A percentile compares a stretch with the other conserved stretches of the same genome.
These are phyloP conservation scores for Rhagoletis zephyria DNA, from an alignment of 1,140 invertebrate genomes.

Conservation along the genomic window DNA sequence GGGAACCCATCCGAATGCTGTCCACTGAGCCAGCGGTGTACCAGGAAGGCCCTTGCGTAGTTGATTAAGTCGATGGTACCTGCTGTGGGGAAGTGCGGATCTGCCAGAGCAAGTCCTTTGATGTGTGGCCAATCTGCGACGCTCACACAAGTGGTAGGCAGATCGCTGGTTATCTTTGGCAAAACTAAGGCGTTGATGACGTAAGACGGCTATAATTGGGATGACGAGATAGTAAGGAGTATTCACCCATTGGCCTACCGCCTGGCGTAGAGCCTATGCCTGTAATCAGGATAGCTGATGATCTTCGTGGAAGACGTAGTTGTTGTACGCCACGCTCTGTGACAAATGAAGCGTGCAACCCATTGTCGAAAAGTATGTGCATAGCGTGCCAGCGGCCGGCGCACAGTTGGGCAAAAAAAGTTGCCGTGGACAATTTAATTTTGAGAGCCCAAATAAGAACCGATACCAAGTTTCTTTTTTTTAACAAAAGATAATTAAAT, in stretches of 20 bases:
- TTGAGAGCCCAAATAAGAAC: too few relatives aligned
- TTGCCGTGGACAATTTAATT: too few relatives aligned
- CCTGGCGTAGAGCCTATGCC: neutral
- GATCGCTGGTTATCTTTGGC: conserved; percentile 36
- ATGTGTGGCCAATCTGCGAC: neutral
- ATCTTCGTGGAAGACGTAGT: neutral
- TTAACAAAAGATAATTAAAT: too few relatives aligned
- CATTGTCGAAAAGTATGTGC: conserved; percentile 2
- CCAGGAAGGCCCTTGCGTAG: conserved; percentile 9
- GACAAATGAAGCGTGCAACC: too few relatives aligned
- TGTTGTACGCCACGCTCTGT: neutral
- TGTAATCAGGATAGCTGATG: neutral
- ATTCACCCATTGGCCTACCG: neutral
- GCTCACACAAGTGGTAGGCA: neutral
- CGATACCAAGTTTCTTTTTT: too few relatives aligned
- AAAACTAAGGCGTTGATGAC: conserved; percentile 15
- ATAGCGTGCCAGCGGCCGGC: neutral
- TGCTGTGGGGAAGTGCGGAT: neutral
- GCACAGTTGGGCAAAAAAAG: too few relatives aligned
- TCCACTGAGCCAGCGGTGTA: conserved; percentile 24
- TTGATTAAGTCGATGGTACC: neutral
- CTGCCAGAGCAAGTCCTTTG: neutral
- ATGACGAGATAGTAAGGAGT: neutral
- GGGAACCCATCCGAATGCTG: conserved; percentile 37
- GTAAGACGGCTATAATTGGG: neutral